Evolutionary conservation across 2,113 vertebrate genomes (phyloP).

Genomic region (Eretmochelys imbricata): DNA sequence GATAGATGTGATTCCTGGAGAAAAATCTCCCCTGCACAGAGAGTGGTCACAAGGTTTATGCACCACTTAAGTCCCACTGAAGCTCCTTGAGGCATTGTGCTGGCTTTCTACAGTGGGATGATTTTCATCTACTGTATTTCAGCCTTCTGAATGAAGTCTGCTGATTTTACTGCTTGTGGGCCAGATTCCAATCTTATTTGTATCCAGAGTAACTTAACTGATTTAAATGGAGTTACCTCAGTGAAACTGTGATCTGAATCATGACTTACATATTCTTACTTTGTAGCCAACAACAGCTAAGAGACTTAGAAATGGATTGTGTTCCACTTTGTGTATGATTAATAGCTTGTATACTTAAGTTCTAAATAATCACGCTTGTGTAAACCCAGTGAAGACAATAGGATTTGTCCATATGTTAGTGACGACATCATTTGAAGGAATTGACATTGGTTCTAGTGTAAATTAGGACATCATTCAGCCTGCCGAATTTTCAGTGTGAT

Average conservation of each 20-base stretch:
- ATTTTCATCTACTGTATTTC: neutral
- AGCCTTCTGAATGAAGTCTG: neutral
- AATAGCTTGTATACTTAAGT: neutral
- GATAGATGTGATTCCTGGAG: neutral
- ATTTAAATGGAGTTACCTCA: neutral
- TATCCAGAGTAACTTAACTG: rapidly evolving
- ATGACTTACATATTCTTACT: neutral
- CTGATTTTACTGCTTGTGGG: neutral
- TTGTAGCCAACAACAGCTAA: neutral
- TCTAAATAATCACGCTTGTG: neutral
- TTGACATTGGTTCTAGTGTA: rapidly evolving
- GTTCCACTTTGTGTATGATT: rapidly evolving
- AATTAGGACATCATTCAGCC: neutral
- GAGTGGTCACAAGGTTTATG: rapidly evolving
- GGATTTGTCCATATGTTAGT: neutral
- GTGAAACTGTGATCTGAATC: neutral
- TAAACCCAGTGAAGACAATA: neutral
- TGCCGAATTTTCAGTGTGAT: neutral
- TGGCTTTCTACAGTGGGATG: neutral
- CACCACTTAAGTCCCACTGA: neutral
- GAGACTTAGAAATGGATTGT: neutral
- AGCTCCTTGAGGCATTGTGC: neutral
- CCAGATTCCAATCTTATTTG: neutral
- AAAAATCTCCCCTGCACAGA: neutral
- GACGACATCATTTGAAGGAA: neutral